Percentiles rank a stretch among this genome's conserved stretches.
Conservation (phyloP, 2,113 vertebrate genomes). For the Eptesicus fuscus region DNA sequence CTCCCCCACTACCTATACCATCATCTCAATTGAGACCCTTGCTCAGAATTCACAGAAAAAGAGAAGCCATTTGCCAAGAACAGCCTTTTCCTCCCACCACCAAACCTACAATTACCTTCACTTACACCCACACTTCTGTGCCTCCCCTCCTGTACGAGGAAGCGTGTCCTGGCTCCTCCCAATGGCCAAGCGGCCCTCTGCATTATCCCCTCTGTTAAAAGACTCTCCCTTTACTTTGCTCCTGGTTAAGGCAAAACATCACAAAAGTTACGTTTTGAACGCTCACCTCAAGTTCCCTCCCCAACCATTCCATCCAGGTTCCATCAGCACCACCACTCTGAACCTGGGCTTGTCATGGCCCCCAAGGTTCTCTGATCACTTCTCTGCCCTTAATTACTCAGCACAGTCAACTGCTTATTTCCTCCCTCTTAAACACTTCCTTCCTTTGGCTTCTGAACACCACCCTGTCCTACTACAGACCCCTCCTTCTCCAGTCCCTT, state of each 20-base stretch:
- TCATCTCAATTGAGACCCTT: neutral
- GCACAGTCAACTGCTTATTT: neutral
- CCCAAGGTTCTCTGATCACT: neutral
- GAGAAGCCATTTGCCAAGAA: neutral
- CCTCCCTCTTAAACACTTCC: neutral
- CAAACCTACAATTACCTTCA: neutral
- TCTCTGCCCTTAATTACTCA: neutral
- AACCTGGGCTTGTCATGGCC: neutral
- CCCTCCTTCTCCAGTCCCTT: neutral
- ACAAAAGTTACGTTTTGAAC: neutral
- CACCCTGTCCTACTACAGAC: neutral
- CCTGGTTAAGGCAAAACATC: neutral
- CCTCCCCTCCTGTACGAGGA: accelerated
- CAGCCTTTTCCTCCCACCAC: neutral
- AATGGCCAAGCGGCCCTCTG: neutral
- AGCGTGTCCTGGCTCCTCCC: neutral
- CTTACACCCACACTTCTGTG: neutral
- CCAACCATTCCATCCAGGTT: neutral
- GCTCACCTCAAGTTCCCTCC: neutral
- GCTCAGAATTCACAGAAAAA: neutral
- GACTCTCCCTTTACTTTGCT: neutral
- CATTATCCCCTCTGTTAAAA: neutral
- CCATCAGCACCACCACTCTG: neutral
- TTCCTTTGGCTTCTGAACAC: neutral
- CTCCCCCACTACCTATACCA: neutral